Evolutionary conservation across 2,888 invertebrate species (phyloP).

Genomic region (Dolichomitus sp.): DNA sequence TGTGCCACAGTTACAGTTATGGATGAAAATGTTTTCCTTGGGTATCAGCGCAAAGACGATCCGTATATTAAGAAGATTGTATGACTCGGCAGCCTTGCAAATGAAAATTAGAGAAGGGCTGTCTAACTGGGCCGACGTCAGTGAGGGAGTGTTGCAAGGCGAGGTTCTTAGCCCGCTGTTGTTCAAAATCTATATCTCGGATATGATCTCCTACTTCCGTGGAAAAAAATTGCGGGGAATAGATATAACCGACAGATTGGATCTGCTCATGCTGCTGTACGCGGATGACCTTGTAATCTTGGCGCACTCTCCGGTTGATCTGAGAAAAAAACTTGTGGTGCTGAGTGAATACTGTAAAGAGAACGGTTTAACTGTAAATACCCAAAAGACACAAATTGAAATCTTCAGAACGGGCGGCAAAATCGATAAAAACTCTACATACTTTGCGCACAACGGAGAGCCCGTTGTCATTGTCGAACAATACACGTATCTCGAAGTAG

Average conservation of each 20-base stretch:
- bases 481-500: conserved; percentile 9
- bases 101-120: not conserved
- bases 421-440: too few species aligned
- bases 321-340: too few species aligned
- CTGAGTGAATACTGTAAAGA: too few species aligned
- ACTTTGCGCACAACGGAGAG: too few species aligned
- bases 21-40: conserved; percentile 4
- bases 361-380: too few species aligned
- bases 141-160: not conserved
- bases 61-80: not conserved
- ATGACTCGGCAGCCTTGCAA: not conserved
- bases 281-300: too few species aligned
- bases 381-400: too few species aligned
- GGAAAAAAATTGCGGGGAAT: not conserved
- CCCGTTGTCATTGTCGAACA: not conserved
- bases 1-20: conserved; percentile 19
- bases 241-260: not conserved
- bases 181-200: not conserved
- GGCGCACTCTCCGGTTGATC: too few species aligned
- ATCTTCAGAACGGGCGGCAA: too few species aligned
- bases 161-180: not conserved
- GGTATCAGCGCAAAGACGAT: conserved; percentile 20
- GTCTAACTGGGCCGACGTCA: not conserved
- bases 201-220: not conserved
- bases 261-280: not conserved